These are phyloP conservation scores for Drosophila novamexicana DNA, from an alignment of 1,140 invertebrate genomes.

Conservation along the genomic window DNA sequence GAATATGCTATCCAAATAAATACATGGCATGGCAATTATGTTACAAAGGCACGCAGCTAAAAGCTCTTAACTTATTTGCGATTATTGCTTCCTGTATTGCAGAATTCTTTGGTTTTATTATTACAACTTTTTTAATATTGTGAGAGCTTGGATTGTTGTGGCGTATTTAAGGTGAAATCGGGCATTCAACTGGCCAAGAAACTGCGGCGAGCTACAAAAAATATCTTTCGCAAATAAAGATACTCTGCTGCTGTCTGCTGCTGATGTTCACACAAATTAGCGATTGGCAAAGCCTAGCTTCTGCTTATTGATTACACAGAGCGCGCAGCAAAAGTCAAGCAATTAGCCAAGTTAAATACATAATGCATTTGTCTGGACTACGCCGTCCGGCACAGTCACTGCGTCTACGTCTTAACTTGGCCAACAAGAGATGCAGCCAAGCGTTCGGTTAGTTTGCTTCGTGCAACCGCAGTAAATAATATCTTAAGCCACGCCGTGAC, in stretches of 20 bases:
- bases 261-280: constrained; percentile 59
- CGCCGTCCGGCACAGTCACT: constrained; percentile 40
- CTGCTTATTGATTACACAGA: constrained; percentile 48
- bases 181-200: constrained; percentile 52
- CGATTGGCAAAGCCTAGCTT: constrained; percentile 59
- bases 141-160: constrained; percentile 27
- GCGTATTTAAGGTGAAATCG: constrained; percentile 60
- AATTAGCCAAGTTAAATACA: constrained; percentile 66
- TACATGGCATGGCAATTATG: constrained; percentile 27
- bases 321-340: constrained; percentile 34
- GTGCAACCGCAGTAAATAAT: constrained; percentile 29
- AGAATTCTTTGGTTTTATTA: constrained; percentile 25
- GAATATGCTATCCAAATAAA: constrained; percentile 30
- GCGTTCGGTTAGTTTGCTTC: constrained; percentile 37
- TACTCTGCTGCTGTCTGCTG: constrained; percentile 27
- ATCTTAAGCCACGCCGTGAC: constrained; percentile 57
- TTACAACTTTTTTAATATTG: constrained; percentile 23
- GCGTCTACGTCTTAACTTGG: constrained; percentile 48
- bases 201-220: constrained; percentile 35
- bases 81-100: constrained; percentile 55
- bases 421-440: constrained; percentile 40
- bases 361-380: constrained; percentile 59
- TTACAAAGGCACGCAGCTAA: constrained; percentile 19
- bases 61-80: constrained; percentile 34
- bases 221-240: constrained; percentile 59